These are phyloP conservation scores for Hedychridium roseum DNA, from an alignment of 2,888 invertebrate species.

Conservation along the genomic window DNA sequence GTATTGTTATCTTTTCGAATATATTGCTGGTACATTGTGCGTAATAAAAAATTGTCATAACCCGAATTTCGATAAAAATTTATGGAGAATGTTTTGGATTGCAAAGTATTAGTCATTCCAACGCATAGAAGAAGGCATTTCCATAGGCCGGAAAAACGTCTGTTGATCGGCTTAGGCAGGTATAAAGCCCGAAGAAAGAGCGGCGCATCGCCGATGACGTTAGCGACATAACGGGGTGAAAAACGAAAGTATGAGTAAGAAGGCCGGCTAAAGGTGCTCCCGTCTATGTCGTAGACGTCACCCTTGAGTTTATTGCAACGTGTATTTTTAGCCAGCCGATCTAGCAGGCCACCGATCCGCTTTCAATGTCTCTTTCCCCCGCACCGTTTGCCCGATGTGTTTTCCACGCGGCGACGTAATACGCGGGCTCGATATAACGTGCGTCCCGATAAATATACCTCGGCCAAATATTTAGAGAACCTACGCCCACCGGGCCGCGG, in stretches of 20 bases:
- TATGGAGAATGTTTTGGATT: no score
- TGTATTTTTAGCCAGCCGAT: constrained; percentile 44
- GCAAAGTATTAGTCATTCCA: no score
- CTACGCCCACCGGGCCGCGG: constrained; percentile 22
- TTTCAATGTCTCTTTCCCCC: constrained; percentile 32
- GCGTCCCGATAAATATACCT: constrained; percentile 42
- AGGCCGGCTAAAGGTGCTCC: constrained; percentile 33
- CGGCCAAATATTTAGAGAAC: constrained; percentile 44
- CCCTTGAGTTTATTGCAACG: constrained; percentile 48
- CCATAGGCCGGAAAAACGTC: no score
- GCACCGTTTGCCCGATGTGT: constrained; percentile 14
- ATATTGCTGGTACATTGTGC: no score
- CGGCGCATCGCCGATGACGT: no score
- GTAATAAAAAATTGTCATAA: no score
- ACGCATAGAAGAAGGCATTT: no score
- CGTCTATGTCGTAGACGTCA: constrained; percentile 37
- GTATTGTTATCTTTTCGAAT: no score
- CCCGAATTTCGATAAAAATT: no score
- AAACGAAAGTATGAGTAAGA: constrained; percentile 30
- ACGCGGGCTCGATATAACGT: constrained; percentile 7
- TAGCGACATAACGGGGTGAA: constrained; percentile 22
- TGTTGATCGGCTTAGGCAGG: no score
- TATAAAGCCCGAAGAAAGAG: no score
- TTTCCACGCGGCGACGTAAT: constrained; percentile 6
- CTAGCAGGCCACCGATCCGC: constrained; percentile 39